A percentile compares a stretch with the other conserved stretches of the same genome.
phyloP scores from a whole-genome alignment of 2,888 invertebrate species.

The Phlogophora meticulosa region DNA sequence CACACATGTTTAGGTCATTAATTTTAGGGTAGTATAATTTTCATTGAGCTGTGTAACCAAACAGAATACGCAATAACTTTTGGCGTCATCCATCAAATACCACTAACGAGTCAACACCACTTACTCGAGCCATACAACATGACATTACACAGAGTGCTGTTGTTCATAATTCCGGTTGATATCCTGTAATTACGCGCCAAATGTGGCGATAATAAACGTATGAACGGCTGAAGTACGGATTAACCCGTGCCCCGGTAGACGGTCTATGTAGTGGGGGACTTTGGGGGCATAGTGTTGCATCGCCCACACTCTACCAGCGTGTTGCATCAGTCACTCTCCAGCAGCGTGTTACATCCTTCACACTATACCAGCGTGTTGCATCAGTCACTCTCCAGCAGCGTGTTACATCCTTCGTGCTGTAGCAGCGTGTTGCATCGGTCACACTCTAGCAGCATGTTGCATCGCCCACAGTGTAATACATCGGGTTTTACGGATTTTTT shows the following conservation, averaged over 20 bases:
- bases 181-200: slow-evolving; percentile 44
- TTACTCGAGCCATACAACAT: slow-evolving; percentile 21
- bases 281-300: too few relatives aligned
- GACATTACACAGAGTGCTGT: slow-evolving; percentile 32
- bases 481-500: too few relatives aligned
- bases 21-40: neutral
- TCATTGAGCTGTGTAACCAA: slow-evolving; percentile 1
- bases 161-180: slow-evolving; percentile 44
- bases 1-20: neutral
- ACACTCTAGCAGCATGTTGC: neutral
- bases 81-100: slow-evolving; percentile 15
- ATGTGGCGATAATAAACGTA: slow-evolving; percentile 51
- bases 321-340: too few relatives aligned
- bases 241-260: slow-evolving; percentile 34
- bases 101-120: slow-evolving; percentile 5
- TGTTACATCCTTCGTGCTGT: too few relatives aligned
- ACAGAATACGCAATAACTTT: neutral
- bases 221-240: slow-evolving; percentile 42
- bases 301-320: too few relatives aligned
- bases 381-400: too few relatives aligned
- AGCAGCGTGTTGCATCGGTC: too few relatives aligned
- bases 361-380: too few relatives aligned
- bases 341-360: too few relatives aligned
- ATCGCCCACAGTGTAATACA: too few relatives aligned
- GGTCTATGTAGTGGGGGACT: slow-evolving; percentile 23